Base-by-base conservation (phyloP, 2,113 vertebrate species). In the Guaruba guarouba region DNA sequence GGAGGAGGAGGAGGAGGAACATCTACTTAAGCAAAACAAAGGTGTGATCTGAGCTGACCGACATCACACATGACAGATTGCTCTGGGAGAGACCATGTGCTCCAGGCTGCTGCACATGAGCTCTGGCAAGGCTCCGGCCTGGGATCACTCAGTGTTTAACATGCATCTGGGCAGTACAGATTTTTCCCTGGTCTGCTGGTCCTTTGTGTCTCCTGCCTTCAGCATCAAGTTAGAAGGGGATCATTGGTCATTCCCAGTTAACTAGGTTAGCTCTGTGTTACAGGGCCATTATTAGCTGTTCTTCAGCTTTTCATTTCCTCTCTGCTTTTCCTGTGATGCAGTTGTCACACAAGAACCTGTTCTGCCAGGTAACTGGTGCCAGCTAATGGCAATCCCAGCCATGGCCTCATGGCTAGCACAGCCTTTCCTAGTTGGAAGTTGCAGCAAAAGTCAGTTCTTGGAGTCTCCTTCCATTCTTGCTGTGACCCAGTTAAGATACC, bases 341-440 rank as follows among this genome's bases (percentile, higher is more conserved):
- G 61, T 28, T 95, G 86, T 91, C 89, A 87, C 67, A 27, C 48
- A 67, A 82, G 46, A 97, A 96, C 96, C 91, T 94, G 95, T 96
- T 95, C 90, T 85, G 48, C 89, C 5, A 2, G 86, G 57, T 84
- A 19, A 41, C 79, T 49, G 75, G 43, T 93, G 89, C 61, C 94
- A 87, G 78, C 70, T 85, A 49, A 73, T 76, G 86, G 78, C 74
- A 90, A 25, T 35, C 64, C 55, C 43, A 77, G 91, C 84, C 84
- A 20, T 83, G 68, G 91, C 82, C 76, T 54, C 4, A 0, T 39
- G 24, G 29, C 41, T 48, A 71, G 55, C 10, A 3, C 37, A 52
- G 92, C 74, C 62, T 71, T 94, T 92, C 69, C 39, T 49, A 18
- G 35, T 46, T 85, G 31, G 63, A 82, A 87, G 82, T 86, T 22